Evolutionary conservation across 2,797 vertebrate genomes (phyloP).

Genomic region (Epinephelus coioides): DNA sequence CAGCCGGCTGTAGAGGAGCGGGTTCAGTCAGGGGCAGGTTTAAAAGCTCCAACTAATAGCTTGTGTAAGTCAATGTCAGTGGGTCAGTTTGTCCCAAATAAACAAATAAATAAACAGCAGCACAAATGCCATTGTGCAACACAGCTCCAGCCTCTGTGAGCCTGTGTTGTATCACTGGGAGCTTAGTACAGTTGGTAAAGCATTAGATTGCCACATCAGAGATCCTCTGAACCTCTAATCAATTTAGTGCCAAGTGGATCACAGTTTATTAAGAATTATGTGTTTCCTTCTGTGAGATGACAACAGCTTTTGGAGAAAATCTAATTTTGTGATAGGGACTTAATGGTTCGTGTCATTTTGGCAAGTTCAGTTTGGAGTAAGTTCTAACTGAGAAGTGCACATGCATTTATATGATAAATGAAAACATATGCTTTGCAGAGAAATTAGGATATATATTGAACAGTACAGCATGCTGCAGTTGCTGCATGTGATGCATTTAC

Average conservation of each 20-base stretch:
- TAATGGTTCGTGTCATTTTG: constrained; percentile 7
- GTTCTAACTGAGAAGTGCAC: background rate
- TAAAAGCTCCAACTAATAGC: constrained; percentile 64
- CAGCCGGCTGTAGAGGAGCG: constrained; percentile 35
- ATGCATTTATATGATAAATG: background rate
- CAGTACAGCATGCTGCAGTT: constrained; percentile 12
- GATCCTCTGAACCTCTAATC: constrained; percentile 38
- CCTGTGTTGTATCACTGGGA: constrained; percentile 18
- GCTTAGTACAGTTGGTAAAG: constrained; percentile 28
- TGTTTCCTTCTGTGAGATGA: constrained; percentile 38
- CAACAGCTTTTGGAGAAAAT: constrained; percentile 32
- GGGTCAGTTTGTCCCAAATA: constrained; percentile 67
- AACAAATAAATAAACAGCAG: constrained; percentile 45
- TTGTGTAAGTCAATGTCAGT: constrained; percentile 69
- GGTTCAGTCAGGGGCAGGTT: constrained; percentile 51
- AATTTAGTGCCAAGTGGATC: constrained; percentile 41
- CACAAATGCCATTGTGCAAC: constrained; percentile 50
- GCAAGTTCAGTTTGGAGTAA: background rate
- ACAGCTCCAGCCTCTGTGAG: constrained; percentile 10
- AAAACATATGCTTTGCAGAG: constrained; percentile 18
- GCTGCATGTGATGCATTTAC: constrained; percentile 23
- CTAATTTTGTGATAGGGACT: constrained; percentile 4
- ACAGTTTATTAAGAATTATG: constrained; percentile 44
- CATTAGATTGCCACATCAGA: constrained; percentile 24
- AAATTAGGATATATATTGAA: background rate